These are phyloP conservation scores for Sander lucioperca DNA, from an alignment of 2,113 vertebrate genomes.

Conservation along the genomic window DNA sequence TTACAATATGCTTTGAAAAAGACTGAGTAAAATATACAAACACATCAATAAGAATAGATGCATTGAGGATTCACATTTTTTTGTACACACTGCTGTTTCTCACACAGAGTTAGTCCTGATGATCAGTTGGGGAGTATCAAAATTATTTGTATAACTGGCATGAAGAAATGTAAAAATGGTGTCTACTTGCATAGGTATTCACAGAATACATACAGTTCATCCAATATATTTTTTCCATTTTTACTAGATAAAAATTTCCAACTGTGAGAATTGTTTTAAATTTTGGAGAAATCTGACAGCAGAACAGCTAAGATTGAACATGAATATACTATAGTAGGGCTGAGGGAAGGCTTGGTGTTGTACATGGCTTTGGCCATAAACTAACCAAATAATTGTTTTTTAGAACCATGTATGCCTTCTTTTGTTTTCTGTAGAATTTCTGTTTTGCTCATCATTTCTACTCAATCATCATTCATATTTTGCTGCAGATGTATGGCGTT, in stretches of 20 bases:
- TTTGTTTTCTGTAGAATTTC: neutral
- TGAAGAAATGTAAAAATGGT: slow-evolving; percentile 38
- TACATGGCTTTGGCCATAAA: neutral
- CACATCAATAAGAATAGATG: slow-evolving; percentile 24
- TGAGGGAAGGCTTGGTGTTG: neutral
- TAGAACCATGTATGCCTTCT: neutral
- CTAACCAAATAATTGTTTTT: neutral
- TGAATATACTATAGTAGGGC: neutral
- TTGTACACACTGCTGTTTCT: slow-evolving; percentile 42
- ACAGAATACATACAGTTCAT: slow-evolving; percentile 76
- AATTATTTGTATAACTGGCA: slow-evolving; percentile 22
- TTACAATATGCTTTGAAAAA: slow-evolving; percentile 36
- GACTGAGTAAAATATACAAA: slow-evolving; percentile 44
- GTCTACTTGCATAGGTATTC: slow-evolving; percentile 76
- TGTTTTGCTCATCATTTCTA: too few species aligned
- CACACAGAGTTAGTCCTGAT: slow-evolving; percentile 89
- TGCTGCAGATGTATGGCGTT: too few species aligned
- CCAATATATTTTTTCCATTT: slow-evolving; percentile 33
- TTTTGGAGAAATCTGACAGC: neutral
- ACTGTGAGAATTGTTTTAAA: neutral
- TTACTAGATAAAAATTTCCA: slow-evolving; percentile 18
- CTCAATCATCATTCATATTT: too few species aligned
- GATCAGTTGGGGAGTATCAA: slow-evolving; percentile 64
- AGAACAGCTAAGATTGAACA: neutral
- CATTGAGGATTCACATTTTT: slow-evolving; percentile 52